Evolutionary conservation across 2,797 vertebrate genomes (phyloP).

Genomic region (Glyptemys insculpta): DNA sequence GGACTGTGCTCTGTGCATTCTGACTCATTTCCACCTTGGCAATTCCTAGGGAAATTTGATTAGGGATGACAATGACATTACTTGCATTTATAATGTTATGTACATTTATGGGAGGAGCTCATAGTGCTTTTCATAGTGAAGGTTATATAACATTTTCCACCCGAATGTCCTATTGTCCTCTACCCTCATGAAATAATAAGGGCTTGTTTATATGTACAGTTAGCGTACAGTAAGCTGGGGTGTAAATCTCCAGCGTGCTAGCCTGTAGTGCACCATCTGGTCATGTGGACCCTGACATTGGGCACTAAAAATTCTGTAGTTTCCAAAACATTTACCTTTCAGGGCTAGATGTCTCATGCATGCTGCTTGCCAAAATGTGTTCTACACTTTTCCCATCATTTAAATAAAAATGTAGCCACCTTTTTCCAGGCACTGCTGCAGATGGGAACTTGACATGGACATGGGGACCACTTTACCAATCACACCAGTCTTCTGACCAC

Average conservation of each 20-base stretch:
- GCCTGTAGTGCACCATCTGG: neutral
- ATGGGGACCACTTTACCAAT: neutral
- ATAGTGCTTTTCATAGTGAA: neutral
- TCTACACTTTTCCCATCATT: neutral
- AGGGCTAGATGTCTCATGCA: neutral
- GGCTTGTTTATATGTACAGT: neutral
- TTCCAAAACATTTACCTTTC: neutral
- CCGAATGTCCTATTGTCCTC: neutral
- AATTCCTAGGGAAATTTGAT: neutral
- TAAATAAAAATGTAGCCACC: neutral
- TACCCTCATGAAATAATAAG: neutral
- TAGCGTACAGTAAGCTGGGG: neutral
- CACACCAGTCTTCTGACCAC: neutral
- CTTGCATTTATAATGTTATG: neutral
- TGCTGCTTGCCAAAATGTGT: neutral
- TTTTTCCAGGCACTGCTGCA: neutral
- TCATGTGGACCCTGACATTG: neutral
- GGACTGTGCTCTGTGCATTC: neutral
- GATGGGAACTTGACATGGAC: neutral
- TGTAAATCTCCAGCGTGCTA: neutral
- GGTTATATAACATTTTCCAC: neutral
- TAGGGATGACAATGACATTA: neutral
- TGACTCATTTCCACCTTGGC: neutral
- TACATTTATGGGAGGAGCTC: neutral
- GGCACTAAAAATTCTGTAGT: neutral